Evolutionary conservation across 2,797 vertebrate species (phyloP).

Genomic region (Lates japonicus): DNA sequence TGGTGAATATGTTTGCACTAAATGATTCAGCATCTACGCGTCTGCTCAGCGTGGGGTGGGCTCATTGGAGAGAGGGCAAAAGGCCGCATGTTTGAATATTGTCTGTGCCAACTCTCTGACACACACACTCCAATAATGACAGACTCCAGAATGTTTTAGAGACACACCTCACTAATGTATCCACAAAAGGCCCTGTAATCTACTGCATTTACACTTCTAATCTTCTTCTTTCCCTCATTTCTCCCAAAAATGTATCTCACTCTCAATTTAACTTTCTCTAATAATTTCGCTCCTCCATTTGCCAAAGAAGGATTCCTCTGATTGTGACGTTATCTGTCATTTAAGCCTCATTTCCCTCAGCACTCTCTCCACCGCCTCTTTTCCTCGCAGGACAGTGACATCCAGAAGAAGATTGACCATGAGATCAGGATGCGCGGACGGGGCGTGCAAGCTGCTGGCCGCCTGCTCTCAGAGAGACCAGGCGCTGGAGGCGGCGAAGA

Average conservation of each 20-base stretch:
- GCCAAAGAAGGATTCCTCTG: not conserved
- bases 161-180: conserved; percentile 43
- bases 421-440: conserved; percentile 97
- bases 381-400: conserved; percentile 90
- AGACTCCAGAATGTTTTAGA: conserved; percentile 38
- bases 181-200: conserved; percentile 22
- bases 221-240: not conserved
- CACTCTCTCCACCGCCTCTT: not conserved
- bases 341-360: not conserved
- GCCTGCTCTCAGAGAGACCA: conserved; percentile 94
- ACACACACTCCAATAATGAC: conserved; percentile 29
- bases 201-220: conserved; percentile 4
- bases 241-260: not conserved
- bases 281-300: conserved; percentile 1
- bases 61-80: conserved; percentile 29
- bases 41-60: conserved; percentile 32
- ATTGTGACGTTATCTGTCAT: not conserved
- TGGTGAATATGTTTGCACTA: conserved; percentile 34
- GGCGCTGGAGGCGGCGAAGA: conserved; percentile 93
- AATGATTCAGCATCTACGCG: conserved; percentile 69
- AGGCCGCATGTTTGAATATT: conserved; percentile 46
- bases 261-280: not conserved
- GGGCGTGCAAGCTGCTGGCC: conserved; percentile 93
- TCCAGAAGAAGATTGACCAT: conserved; percentile 95
- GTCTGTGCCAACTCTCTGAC: conserved; percentile 13